Evolutionary conservation across 2,888 invertebrate genomes (phyloP), one percentile per base, ranked within the genome.

Genomic region (Hesperia comma): DNA sequence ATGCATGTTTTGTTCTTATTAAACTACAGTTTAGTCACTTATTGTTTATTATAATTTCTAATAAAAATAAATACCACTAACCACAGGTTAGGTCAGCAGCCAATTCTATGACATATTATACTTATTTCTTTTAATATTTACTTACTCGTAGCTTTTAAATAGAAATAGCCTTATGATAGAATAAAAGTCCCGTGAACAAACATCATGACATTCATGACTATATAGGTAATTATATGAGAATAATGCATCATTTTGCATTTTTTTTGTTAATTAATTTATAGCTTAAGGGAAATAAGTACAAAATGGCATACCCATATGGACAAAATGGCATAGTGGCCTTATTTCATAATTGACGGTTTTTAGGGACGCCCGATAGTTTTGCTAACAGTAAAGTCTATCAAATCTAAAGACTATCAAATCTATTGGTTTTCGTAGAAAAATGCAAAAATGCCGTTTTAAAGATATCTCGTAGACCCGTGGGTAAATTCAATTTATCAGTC

Each of bases 11-110:
- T 43, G 5, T 7, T 0, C 7, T 46, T 17, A 46, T 43, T 37
- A 37, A 37, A 17, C 2, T 2, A 49, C 12, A 19, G 19, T 49
- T 19, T 49, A 49, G 10, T 49, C 49, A 19, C 19, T 6, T 19
- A 49, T 19, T 49, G 19, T 49, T 49, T 49, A 19, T 49, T 19
- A 19, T 19, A 43, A 43, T 12, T 49, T 49, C 49, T 49, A 46
- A 49, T 12, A 49, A 19, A 3, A 49, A 49, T 49, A 8, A 19
- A 49, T 46, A 46, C 17, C 49, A 49, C 19, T 49, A 49, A 49
- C 49, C 49, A 49, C 49, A 49, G 19, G 49, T 19, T 49, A 49
- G 49, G 19, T 49, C 49, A 49, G 49, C 19, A 49, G 49, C 19
- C 19, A 19, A 49, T 19, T n/a, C 49, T 19, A n/a, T 8, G n/a